Base-by-base conservation (phyloP, 2,113 vertebrate genomes). In the Myrmecophaga tridactyla region DNA sequence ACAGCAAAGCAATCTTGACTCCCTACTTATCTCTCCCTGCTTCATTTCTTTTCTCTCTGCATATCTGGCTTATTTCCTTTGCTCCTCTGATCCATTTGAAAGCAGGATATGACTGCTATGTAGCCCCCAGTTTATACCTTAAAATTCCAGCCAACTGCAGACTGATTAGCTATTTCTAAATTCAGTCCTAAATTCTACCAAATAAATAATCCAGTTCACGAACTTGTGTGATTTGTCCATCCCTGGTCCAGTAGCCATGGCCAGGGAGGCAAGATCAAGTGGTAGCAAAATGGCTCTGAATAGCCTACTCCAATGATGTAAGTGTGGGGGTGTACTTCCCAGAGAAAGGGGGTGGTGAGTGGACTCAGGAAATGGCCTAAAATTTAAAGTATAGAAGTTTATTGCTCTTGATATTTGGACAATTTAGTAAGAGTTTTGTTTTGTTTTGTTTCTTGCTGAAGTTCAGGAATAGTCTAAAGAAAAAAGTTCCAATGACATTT, bases 401-500 rank as follows among this genome's bases (percentile, higher is more conserved):
- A 65, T 90, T 34, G 62, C 43, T 60, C n/a, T n/a, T 87, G 62
- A 51, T 91, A 81, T 48, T 69, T 82, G 70, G 25, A 53, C 41
- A 89, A 60, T 51, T 51, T 84, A 39, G 31, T 73, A 51, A 76
- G 13, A 85, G 43, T 41, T 85, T 69, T n/a, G n/a, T n/a, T n/a
- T n/a, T n/a, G n/a, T n/a, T 51, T 51, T 53, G 51, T 81, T 86
- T 82, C 60, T 89, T 72, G 43, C 85, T 86, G 69, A 90, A 90
- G n/a, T 60, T 92, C 46, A 65, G 39, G 23, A 90, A 75, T 48
- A 72, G 48, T 46, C 84, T 80, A 67, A 65, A 88, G 41, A 43
- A 87, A 62, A 96, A 20, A 73, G 27, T 84, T 75, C 48, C 20
- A 14, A 31, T 90, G 76, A 62, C 11, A 9, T 39, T 76, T 70